Conservation (phyloP, 2,113 vertebrate genomes). For the Limanda limanda region DNA sequence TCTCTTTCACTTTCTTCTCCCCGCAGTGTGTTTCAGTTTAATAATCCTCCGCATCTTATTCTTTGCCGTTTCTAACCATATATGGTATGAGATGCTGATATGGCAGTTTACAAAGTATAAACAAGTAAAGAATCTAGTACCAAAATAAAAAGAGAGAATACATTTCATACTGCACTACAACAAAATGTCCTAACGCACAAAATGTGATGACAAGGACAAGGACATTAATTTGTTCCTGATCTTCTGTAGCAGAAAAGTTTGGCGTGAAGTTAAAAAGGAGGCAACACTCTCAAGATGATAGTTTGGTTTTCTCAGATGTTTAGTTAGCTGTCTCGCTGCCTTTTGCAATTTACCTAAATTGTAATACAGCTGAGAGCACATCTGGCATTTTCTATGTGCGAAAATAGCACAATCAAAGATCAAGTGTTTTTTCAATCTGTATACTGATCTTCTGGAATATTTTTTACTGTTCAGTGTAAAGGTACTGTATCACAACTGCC, state of each 20-base stretch:
- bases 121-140: background rate
- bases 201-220: background rate
- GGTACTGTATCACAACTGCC: no score
- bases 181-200: background rate
- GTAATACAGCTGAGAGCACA: no score
- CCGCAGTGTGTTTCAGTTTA: background rate
- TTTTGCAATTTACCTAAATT: background rate
- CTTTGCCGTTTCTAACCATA: background rate
- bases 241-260: background rate
- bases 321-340: background rate
- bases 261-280: background rate
- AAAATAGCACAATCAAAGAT: background rate
- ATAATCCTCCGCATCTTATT: background rate
- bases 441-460: background rate
- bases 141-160: background rate
- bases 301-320: background rate
- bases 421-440: background rate
- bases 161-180: background rate
- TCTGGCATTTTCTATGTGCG: background rate
- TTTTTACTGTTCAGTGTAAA: no score
- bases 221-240: background rate
- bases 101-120: background rate
- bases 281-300: background rate
- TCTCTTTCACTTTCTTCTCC: background rate
- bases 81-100: background rate